Evolutionary conservation across 1,140 invertebrate species (phyloP).

Genomic region (Metaphire vulgaris): DNA sequence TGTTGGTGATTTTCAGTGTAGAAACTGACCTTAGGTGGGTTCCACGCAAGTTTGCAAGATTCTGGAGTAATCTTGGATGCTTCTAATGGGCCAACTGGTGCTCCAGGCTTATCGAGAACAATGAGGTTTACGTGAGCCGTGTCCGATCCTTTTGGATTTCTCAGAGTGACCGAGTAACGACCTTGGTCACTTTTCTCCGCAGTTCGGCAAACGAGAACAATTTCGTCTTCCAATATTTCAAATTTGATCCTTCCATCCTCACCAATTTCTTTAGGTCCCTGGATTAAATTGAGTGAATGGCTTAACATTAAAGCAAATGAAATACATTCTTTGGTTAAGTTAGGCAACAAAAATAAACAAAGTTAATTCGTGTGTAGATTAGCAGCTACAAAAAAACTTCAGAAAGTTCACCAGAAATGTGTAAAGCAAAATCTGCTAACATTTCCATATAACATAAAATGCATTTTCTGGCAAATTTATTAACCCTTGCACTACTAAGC

Average conservation of each 20-base stretch:
- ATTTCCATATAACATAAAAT: too few species aligned
- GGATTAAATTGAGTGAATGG: too few species aligned
- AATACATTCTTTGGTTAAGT: too few species aligned
- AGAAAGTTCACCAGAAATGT: too few species aligned
- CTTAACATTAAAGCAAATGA: too few species aligned
- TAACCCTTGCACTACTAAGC: too few species aligned
- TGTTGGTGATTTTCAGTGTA: slow-evolving; percentile 70
- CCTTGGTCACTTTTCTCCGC: slow-evolving; percentile 84
- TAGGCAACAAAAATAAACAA: too few species aligned
- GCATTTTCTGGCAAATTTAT: too few species aligned
- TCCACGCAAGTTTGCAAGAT: slow-evolving; percentile 86
- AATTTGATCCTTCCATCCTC: slow-evolving; percentile 77
- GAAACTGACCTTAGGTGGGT: slow-evolving; percentile 62
- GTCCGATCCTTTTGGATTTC: slow-evolving; percentile 71
- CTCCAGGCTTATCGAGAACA: slow-evolving; percentile 68
- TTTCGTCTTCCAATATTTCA: slow-evolving; percentile 68
- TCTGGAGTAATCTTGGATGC: slow-evolving; percentile 83
- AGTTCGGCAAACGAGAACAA: slow-evolving; percentile 70
- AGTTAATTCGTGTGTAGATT: too few species aligned
- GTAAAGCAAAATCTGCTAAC: too few species aligned
- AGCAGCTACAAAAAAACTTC: too few species aligned
- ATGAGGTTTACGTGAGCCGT: slow-evolving; percentile 78
- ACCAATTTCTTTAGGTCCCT: slow-evolving; percentile 74
- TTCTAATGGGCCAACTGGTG: slow-evolving; percentile 82
- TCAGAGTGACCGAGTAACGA: slow-evolving; percentile 80